Evolutionary conservation across 2,888 invertebrate species (phyloP), one percentile per base, ranked within the genome.

Genomic region (Selenia dentaria): DNA sequence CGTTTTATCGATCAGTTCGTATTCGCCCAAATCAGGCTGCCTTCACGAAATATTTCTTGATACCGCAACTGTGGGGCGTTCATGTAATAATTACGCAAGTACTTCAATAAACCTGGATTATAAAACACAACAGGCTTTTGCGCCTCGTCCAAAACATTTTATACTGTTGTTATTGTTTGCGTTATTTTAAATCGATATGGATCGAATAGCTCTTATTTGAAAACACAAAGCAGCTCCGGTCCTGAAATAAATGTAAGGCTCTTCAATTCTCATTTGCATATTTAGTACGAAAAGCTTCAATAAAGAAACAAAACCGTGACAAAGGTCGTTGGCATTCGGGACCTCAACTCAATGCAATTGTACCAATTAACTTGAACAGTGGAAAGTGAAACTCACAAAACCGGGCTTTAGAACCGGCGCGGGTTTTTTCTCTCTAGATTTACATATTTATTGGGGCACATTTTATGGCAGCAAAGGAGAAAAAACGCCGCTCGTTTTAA

Each of bases 401-500:
- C 40, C 41, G 62, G 65, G 64, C 64, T 62, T 64, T 61, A 62
- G 64, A 70, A 36, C 32, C 33, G 33, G 18, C 36, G 29, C 12
- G 59, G 70, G 71, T 80, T 83, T 82, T 84, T 83, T 79, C 73
- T 70, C 70, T 62, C 70, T 83, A 83, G 78, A 89, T 90, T 90
- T 89, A 89, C 90, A 90, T 90, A 90, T 90, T 90, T 90, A 90
- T 90, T 90, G 89, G 90, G 85, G 84, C 90, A 83, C 85, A 86
- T 86, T 90, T 90, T 90, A 90, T 87, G 86, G 82, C 66, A 74
- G 82, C 79, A 80, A 64, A 78, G 76, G 76, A 62, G 84, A 89
- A 83, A 74, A 88, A 87, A 81, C 82, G 75, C 70, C 74, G 83
- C 80, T 75, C 77, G 83, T 90, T 89, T 22, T 88, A 84, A 89